Conservation (phyloP, 2,888 invertebrate genomes). For the Diaphora mendica region DNA sequence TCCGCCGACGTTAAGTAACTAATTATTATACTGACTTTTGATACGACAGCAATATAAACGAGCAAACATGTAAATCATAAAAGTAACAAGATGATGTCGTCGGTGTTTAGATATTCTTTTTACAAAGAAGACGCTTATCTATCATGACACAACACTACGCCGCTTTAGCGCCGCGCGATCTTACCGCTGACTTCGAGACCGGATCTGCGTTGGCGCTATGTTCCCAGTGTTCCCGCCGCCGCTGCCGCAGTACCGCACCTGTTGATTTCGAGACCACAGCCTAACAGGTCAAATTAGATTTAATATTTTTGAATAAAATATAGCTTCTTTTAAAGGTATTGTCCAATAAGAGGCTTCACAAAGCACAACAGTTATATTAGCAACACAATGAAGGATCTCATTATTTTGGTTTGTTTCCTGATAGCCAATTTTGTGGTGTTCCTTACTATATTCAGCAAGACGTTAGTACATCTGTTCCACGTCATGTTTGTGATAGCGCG, state of each 20-base stretch:
- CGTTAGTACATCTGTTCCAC: slow-evolving; percentile 47
- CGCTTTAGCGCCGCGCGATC: not conserved
- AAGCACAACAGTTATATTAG: slow-evolving; percentile 39
- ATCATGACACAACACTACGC: not conserved
- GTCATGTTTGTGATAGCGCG: slow-evolving; percentile 15
- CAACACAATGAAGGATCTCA: slow-evolving; percentile 47
- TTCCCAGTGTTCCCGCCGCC: not conserved
- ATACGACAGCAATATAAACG: not conserved
- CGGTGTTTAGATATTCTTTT: too few species aligned
- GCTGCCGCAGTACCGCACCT: too few species aligned
- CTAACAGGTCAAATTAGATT: too few species aligned
- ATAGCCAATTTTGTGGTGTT: slow-evolving; percentile 60
- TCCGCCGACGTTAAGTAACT: not conserved
- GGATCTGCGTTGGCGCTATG: not conserved
- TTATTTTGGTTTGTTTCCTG: slow-evolving; percentile 55
- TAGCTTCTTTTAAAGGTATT: slow-evolving; percentile 50
- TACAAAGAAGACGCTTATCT: not conserved
- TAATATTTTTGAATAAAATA: not conserved
- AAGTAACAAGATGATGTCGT: too few species aligned
- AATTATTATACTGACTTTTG: not conserved
- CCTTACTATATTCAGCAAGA: slow-evolving; percentile 49
- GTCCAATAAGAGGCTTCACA: slow-evolving; percentile 47
- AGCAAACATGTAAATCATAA: not conserved
- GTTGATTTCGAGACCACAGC: not conserved
- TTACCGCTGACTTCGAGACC: not conserved